A percentile compares a stretch with the other conserved stretches of the same genome.
Evolutionary conservation across 2,888 invertebrate species (phyloP).

Genomic region (Glaucopsyche alexis): DNA sequence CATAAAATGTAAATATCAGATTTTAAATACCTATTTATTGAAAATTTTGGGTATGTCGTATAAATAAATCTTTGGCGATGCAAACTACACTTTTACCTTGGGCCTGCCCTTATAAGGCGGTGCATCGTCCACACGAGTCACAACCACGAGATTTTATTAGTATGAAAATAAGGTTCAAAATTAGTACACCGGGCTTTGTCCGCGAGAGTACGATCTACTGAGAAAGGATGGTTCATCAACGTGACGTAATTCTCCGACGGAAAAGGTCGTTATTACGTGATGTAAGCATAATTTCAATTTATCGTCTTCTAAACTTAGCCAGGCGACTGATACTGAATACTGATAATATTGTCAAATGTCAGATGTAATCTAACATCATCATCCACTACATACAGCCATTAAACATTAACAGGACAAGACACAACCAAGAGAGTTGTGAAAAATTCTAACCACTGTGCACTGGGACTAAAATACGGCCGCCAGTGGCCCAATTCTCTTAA

Average conservation of each 20-base stretch:
- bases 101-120: neutral
- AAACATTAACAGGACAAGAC: neutral
- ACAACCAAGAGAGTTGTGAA: too few relatives aligned
- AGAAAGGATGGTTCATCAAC: conserved; percentile 52
- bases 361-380: neutral
- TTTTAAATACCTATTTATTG: too few relatives aligned
- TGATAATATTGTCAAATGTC: neutral
- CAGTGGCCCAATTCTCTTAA: too few relatives aligned
- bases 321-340: neutral
- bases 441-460: too few relatives aligned
- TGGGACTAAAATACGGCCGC: too few relatives aligned
- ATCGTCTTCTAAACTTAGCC: conserved; percentile 36
- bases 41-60: too few relatives aligned
- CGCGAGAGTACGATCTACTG: conserved; percentile 49
- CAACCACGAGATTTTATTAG: neutral
- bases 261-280: conserved; percentile 43
- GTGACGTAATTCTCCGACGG: conserved; percentile 49
- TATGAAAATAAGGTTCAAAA: neutral
- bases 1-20: too few relatives aligned
- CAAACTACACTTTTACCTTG: neutral
- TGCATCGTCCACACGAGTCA: neutral
- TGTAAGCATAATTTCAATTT: conserved; percentile 41
- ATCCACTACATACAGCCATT: neutral
- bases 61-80: neutral
- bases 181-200: conserved; percentile 39